phyloP scores from a whole-genome alignment of 2,113 vertebrate species.

The Zeus faber region DNA sequence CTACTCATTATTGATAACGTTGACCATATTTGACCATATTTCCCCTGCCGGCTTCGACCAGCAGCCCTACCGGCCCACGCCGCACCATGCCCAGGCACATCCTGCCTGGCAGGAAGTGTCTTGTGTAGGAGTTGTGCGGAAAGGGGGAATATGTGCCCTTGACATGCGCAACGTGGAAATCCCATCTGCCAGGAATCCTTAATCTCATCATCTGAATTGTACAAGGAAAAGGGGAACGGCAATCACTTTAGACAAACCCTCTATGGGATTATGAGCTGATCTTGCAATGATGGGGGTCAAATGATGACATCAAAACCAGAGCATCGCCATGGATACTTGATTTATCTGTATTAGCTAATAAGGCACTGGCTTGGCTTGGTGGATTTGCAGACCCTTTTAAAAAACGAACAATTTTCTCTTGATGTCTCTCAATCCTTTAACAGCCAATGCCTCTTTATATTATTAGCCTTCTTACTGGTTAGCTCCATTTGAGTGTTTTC shows the following conservation, averaged over 20 bases:
- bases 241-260: conserved; percentile 66
- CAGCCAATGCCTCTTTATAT: too few species aligned
- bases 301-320: conserved; percentile 53
- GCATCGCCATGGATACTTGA: background rate
- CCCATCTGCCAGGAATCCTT: conserved; percentile 71
- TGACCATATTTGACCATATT: conserved; percentile 46
- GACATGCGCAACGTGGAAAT: conserved; percentile 41
- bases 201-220: conserved; percentile 71
- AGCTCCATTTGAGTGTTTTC: too few species aligned
- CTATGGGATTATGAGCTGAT: conserved; percentile 40
- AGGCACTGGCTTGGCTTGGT: background rate
- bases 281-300: conserved; percentile 51
- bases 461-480: too few species aligned
- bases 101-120: conserved; percentile 50
- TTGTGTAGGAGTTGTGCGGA: conserved; percentile 22
- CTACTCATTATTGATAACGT: conserved; percentile 69
- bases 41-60: conserved; percentile 42
- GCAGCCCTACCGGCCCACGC: conserved; percentile 31
- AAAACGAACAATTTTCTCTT: conserved; percentile 47
- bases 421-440: too few species aligned
- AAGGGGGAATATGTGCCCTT: background rate
- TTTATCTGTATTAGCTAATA: background rate
- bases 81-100: conserved; percentile 12
- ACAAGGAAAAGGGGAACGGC: conserved; percentile 56
- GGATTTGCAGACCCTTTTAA: background rate